phyloP scores from a whole-genome alignment of 2,888 invertebrate genomes.

The Electrophaes corylata region DNA sequence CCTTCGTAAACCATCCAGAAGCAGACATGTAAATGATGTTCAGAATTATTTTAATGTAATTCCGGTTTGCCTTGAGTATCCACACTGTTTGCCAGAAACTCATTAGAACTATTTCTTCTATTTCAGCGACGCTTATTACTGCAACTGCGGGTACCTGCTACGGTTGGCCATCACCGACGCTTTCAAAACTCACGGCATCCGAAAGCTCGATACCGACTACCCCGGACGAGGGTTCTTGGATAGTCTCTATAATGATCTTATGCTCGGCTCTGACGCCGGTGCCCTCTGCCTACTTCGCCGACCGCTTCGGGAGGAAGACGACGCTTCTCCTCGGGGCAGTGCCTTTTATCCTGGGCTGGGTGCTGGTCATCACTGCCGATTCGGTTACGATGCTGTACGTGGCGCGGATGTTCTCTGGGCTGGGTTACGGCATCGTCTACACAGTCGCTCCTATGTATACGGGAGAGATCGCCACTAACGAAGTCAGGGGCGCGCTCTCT shows the following conservation, averaged over 20 bases:
- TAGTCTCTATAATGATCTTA: constrained; percentile 86
- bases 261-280: constrained; percentile 86
- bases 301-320: constrained; percentile 87
- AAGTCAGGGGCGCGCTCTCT: constrained; percentile 86
- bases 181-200: constrained; percentile 75
- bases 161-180: constrained; percentile 86
- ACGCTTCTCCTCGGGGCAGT: constrained; percentile 85
- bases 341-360: constrained; percentile 86
- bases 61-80: constrained; percentile 12
- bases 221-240: constrained; percentile 83
- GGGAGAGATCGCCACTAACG: constrained; percentile 85
- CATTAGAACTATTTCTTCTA: constrained; percentile 39
- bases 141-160: constrained; percentile 82
- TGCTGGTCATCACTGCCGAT: constrained; percentile 84
- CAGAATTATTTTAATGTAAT: constrained; percentile 14
- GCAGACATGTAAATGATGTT: constrained; percentile 6
- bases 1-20: background rate
- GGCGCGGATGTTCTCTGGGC: constrained; percentile 85
- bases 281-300: constrained; percentile 85
- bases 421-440: constrained; percentile 86
- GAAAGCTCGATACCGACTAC: constrained; percentile 79
- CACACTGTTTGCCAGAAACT: constrained; percentile 21
- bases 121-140: constrained; percentile 82
- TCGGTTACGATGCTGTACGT: constrained; percentile 83
- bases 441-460: constrained; percentile 86